Base-by-base conservation (phyloP, 2,113 vertebrate species). In the Monopterus albus region DNA sequence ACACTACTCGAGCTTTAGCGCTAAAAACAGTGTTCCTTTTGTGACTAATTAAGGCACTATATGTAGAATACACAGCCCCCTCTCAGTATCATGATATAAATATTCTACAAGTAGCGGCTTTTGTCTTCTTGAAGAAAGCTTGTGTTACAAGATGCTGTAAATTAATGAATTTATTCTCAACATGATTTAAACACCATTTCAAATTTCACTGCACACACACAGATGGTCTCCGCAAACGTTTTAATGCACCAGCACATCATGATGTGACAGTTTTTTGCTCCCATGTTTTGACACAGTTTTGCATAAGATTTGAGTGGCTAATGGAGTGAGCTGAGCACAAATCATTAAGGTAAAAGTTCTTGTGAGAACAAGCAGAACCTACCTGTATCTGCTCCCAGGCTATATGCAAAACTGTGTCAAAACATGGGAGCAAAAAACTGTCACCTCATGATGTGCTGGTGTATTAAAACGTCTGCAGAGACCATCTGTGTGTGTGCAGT, bases 401-500 rank as follows among this genome's bases (percentile, higher is more conserved):
- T n/a, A n/a, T 14, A 20, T 23, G 40, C 57, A 15, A 17, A 52
- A 0, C 38, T 40, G 45, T 57, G 59, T 40, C 3, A 47, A 18
- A 59, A 29, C 13, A 47, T 10, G 40, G 55, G 45, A 74, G 57
- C 15, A 45, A 71, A 72, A 62, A 68, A 62, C 61, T 55, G 68
- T 42, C 40, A 61, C 20, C 26, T 20, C 33, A 55, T 26, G 72
- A 1, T 21, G 47, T 13, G 25, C 18, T 46, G 53, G 7, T 15
- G 28, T 17, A 51, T 29, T 18, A 1, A 4, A 29, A 3, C 35
- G 9, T 2, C 29, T 5, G 8, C 9, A 14, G 7, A 23, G 8
- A 2, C 18, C 1, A 25, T 56, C 4, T 18, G 12, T 25, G 43
- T 38, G 17, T n/a, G n/a, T n/a, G n/a, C n/a, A n/a, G n/a, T n/a